These are phyloP conservation scores for Thalassaphorura encarpata DNA, from an alignment of 1,140 invertebrate genomes.

Conservation along the genomic window DNA sequence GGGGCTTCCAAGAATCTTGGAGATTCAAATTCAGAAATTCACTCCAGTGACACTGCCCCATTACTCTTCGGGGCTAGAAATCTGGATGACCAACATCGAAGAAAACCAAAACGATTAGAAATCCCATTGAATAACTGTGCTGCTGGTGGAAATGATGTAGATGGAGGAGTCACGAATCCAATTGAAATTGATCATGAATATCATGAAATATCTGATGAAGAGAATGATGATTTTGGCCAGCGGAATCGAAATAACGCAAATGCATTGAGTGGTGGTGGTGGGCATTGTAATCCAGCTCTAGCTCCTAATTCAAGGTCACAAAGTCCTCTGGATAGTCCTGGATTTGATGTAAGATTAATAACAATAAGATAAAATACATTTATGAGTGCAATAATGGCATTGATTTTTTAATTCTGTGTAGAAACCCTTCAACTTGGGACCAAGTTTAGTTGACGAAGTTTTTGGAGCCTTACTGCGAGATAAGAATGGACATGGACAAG, in stretches of 20 bases:
- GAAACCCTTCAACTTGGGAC: constrained; percentile 77
- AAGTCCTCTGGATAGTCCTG: constrained; percentile 39
- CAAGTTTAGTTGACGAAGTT: constrained; percentile 87
- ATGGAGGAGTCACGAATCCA: constrained; percentile 5
- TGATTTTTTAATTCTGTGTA: constrained; percentile 36
- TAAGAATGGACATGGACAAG: constrained; percentile 44
- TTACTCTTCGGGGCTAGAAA: constrained; percentile 19
- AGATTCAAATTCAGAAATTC: constrained; percentile 8
- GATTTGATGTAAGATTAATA: constrained; percentile 40
- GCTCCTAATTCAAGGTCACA: too few species aligned
- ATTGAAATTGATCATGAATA: constrained; percentile 62
- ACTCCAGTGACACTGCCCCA: constrained; percentile 25
- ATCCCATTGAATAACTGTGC: too few species aligned
- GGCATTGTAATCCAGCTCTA: constrained; percentile 26
- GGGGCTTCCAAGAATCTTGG: constrained; percentile 1
- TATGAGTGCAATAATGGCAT: not conserved
- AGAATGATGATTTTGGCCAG: constrained; percentile 40
- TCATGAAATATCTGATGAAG: constrained; percentile 85
- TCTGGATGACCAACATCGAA: too few species aligned
- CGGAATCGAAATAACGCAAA: not conserved
- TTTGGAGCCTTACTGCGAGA: constrained; percentile 58
- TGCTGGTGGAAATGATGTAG: not conserved
- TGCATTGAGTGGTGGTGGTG: too few species aligned
- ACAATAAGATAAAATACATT: not conserved
- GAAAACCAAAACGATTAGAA: too few species aligned